Percentiles rank a stretch among this genome's conserved stretches.
These are phyloP conservation scores for Lophotriccus pileatus DNA, from an alignment of 2,797 vertebrate genomes.

Conservation along the genomic window DNA sequence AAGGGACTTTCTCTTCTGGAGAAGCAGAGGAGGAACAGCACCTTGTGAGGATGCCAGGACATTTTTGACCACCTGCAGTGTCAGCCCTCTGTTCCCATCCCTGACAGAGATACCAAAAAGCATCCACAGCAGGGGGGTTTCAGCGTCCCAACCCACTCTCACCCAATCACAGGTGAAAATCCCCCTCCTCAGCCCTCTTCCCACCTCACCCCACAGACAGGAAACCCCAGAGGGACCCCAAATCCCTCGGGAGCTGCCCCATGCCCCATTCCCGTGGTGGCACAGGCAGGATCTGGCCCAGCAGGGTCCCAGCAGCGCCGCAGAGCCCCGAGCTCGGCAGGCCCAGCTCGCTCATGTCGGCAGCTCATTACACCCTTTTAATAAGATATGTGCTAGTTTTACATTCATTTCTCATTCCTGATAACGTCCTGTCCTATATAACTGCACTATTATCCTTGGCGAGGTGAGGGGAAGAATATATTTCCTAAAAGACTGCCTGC, in stretches of 20 bases:
- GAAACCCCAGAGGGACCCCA: neutral
- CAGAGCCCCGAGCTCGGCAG: neutral
- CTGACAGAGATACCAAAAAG: neutral
- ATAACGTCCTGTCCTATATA: slow-evolving; percentile 10
- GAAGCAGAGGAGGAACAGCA: neutral
- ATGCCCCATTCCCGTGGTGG: rapidly evolving
- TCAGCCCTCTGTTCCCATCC: neutral
- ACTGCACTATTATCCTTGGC: neutral
- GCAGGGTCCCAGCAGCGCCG: rapidly evolving
- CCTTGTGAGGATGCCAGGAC: neutral
- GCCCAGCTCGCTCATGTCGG: neutral
- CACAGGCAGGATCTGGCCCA: neutral
- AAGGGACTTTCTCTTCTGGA: neutral
- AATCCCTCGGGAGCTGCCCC: rapidly evolving
- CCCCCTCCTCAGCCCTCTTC: neutral
- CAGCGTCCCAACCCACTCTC: neutral
- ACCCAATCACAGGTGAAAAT: neutral
- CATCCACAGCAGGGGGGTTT: rapidly evolving
- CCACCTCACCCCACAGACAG: neutral
- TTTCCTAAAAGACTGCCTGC: slow-evolving; percentile 45
- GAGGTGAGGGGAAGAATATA: slow-evolving; percentile 24
- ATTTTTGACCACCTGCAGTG: neutral
- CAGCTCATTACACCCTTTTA: slow-evolving; percentile 55
- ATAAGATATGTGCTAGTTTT: slow-evolving; percentile 30
- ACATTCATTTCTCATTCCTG: slow-evolving; percentile 8